A percentile compares a stretch with the other conserved stretches of the same genome.
These are phyloP conservation scores for Leucania comma DNA, from an alignment of 2,888 invertebrate species.

Conservation along the genomic window DNA sequence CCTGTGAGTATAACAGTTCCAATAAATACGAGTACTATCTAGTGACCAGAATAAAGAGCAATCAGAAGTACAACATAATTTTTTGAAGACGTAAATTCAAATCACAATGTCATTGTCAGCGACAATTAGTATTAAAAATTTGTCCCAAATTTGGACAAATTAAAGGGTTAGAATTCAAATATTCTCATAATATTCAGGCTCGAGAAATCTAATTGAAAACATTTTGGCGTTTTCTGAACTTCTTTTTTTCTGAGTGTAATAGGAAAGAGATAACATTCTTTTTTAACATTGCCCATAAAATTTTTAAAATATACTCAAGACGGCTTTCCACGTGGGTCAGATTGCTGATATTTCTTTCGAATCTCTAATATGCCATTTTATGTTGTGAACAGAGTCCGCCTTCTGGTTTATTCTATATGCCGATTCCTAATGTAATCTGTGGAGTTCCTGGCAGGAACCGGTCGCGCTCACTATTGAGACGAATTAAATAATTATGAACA, in stretches of 20 bases:
- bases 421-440: background rate
- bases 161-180: background rate
- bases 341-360: rapidly evolving
- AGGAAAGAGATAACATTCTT: too few species aligned
- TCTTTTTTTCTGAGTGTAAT: too few species aligned
- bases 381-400: background rate
- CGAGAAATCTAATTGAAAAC: too few species aligned
- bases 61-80: background rate
- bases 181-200: too few species aligned
- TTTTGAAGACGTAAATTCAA: background rate
- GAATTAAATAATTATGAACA: constrained; percentile 65
- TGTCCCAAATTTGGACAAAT: background rate
- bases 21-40: background rate
- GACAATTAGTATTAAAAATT: too few species aligned
- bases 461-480: constrained; percentile 54
- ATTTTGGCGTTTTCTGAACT: too few species aligned
- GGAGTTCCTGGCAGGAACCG: constrained; percentile 42
- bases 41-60: background rate
- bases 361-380: background rate
- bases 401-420: constrained; percentile 20
- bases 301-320: too few species aligned
- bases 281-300: too few species aligned
- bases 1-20: background rate
- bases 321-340: too few species aligned
- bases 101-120: background rate